A percentile compares a stretch with the other conserved stretches of the same genome.
phyloP scores from a whole-genome alignment of 2,113 vertebrate genomes.

The Rhadina sibilatrix region DNA sequence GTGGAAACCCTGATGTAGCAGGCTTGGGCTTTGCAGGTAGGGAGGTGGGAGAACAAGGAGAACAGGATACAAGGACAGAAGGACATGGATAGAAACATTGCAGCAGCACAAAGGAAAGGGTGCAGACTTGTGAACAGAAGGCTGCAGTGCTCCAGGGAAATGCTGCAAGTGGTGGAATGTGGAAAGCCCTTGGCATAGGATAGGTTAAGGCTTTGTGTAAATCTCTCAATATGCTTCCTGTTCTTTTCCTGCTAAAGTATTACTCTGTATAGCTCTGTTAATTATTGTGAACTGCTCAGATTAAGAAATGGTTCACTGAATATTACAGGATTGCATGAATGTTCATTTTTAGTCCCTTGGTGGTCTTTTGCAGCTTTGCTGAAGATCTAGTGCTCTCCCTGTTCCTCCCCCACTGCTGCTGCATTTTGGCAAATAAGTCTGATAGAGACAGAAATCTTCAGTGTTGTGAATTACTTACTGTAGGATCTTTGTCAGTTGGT shows the following conservation, averaged over 20 bases:
- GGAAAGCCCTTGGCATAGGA: not conserved
- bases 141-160: not conserved
- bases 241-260: not conserved
- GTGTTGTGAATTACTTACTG: not conserved
- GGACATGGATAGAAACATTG: not conserved
- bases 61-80: not conserved
- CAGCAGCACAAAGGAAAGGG: not conserved
- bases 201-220: not conserved
- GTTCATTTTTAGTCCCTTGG: not conserved
- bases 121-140: not conserved
- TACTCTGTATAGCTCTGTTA: not conserved
- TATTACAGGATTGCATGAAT: not conserved
- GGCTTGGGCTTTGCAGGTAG: not conserved
- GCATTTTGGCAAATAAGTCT: not conserved
- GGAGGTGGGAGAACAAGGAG: not conserved
- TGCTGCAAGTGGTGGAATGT: not conserved
- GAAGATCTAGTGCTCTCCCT: not conserved
- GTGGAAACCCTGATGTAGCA: not conserved
- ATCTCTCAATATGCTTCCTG: not conserved
- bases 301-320: not conserved
- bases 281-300: not conserved
- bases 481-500: not conserved
- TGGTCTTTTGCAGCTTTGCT: not conserved
- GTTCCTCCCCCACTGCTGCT: rapidly evolving
- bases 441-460: not conserved